Base-by-base conservation (phyloP, 2,113 vertebrate genomes). In the Ivindomyrus marchei region DNA sequence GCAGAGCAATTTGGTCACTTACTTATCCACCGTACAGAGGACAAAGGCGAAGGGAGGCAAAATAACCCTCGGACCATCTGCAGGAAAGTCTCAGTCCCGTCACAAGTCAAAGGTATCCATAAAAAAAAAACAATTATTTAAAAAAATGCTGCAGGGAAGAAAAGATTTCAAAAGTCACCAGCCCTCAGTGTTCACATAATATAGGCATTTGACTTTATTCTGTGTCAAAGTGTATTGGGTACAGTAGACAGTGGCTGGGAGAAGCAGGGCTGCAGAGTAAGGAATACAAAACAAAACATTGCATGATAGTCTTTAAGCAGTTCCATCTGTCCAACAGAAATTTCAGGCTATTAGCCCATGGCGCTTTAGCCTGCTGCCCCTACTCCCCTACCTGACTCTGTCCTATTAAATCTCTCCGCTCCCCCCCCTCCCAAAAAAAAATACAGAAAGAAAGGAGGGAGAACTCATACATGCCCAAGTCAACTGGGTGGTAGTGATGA, bases 261-360 rank as follows among this genome's bases (percentile, higher is more conserved):
- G 87, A 91, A 17, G 27, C 74, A 39, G 46, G 77, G 58, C 50
- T 42, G 50, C 50, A 90, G 77, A 70, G 80, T 88, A 39, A 62
- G 89, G 90, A 83, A 92, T 92, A 89, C 90, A 95, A 95, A 96
- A 96, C 96, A 96, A 98, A 98, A 98, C 97, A 97, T 97, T 95
- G 97, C 97, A 98, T 98, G 97, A 98, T 98, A 97, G 97, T 97
- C 95, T 97, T 95, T 98, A 98, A 98, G 97, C 97, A 98, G 97
- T 97, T 98, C 97, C 97, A 98, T 98, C 97, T 98, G 98, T 98
- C 97, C 97, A 95, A 96, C 95, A 96, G 96, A 97, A 97, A 97
- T 97, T 96, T 97, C 96, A 97, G 96, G 96, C 96, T 98, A 97
- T 97, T 97, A 97, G 97, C 97, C 97, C 97, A 94, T 97, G 96